Conservation (phyloP, 2,113 vertebrate species). For the Phaethon lepturus region DNA sequence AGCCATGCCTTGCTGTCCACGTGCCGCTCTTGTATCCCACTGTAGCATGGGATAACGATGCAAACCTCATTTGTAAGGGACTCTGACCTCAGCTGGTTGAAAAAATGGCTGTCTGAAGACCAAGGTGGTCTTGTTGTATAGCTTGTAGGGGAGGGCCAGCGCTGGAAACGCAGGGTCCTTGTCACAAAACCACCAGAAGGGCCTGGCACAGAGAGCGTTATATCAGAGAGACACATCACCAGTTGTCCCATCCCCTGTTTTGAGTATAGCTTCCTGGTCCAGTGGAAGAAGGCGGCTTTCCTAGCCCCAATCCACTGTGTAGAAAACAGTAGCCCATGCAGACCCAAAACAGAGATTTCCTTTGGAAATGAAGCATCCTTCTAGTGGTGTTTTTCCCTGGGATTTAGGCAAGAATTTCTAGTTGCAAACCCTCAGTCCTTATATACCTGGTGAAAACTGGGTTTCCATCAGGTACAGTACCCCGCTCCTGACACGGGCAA, state of each 20-base stretch:
- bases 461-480: neutral
- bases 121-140: neutral
- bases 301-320: rapidly evolving
- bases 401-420: neutral
- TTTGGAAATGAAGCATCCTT: neutral
- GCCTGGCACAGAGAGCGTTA: neutral
- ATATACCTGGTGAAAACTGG: neutral
- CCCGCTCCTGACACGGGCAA: neutral
- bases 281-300: neutral
- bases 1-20: neutral
- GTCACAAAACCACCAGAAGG: neutral
- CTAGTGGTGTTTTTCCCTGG: neutral
- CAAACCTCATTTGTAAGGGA: neutral
- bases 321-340: neutral
- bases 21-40: rapidly evolving
- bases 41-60: rapidly evolving
- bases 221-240: neutral
- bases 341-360: neutral
- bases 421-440: neutral
- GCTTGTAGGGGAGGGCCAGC: neutral
- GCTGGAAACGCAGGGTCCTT: neutral
- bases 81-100: neutral
- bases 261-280: neutral
- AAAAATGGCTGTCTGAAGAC: neutral
- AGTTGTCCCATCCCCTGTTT: neutral